Conservation (phyloP, 1,140 invertebrate genomes). For the Formica exsecta region DNA sequence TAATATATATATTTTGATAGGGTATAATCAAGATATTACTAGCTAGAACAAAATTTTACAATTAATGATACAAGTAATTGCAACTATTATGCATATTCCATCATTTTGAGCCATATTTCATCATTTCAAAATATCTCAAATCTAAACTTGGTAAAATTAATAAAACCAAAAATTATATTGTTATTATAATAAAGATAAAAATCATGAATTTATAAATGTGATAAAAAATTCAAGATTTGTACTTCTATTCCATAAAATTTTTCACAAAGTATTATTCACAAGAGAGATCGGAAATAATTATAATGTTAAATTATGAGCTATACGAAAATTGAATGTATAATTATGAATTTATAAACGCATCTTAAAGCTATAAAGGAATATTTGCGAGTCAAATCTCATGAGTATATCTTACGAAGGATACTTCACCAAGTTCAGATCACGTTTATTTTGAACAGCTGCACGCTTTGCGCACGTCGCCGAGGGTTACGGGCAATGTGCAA, state of each 20-base stretch:
- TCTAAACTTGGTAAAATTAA: not conserved
- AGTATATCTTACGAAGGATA: not conserved
- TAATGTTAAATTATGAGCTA: not conserved
- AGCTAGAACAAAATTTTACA: not conserved
- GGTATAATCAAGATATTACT: not conserved
- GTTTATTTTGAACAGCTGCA: not conserved
- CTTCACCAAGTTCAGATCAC: not conserved
- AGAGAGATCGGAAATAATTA: not conserved
- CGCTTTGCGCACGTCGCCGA: not conserved
- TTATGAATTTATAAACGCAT: no score
- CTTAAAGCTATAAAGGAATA: no score
- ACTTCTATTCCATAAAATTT: not conserved
- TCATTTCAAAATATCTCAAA: not conserved
- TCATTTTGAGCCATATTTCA: not conserved
- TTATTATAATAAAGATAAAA: not conserved
- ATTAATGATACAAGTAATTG: not conserved
- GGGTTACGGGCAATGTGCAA: not conserved
- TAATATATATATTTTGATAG: not conserved
- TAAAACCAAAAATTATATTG: slow-evolving; percentile 4
- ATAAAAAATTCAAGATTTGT: not conserved
- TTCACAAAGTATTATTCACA: not conserved
- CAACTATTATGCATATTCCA: not conserved
- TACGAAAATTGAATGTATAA: no score
- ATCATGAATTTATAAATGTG: not conserved
- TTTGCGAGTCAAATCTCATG: not conserved